Evolutionary conservation across 2,797 vertebrate genomes (phyloP).

Genomic region (Falco cherrug): DNA sequence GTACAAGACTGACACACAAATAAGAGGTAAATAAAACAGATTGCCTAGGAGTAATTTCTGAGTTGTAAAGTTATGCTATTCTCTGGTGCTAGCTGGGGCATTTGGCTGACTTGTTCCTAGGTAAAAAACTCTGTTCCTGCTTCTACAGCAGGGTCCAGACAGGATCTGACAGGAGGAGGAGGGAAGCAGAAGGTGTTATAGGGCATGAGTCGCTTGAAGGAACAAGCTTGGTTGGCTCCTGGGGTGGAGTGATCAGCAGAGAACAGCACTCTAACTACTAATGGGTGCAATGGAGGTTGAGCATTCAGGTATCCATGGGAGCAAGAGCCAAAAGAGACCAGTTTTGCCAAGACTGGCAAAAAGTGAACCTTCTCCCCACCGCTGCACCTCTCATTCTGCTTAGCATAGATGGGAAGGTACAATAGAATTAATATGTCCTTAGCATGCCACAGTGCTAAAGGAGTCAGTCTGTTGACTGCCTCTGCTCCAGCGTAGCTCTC

Average conservation of each 20-base stretch:
- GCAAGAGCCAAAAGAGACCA: not conserved
- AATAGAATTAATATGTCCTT: not conserved
- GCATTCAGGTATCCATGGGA: not conserved
- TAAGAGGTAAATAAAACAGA: not conserved
- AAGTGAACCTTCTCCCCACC: not conserved
- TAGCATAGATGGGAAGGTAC: not conserved
- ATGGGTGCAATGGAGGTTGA: fast-evolving
- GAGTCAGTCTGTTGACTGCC: not conserved
- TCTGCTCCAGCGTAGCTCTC: not conserved
- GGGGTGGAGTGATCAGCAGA: not conserved
- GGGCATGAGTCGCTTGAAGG: not conserved
- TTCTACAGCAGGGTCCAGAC: not conserved
- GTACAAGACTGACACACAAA: not conserved
- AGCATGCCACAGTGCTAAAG: not conserved
- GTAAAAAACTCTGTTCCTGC: not conserved
- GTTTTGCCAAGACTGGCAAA: not conserved
- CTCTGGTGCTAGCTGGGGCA: not conserved
- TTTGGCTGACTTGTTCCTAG: not conserved
- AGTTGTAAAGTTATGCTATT: not conserved
- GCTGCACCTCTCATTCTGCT: not conserved
- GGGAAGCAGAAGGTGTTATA: not conserved
- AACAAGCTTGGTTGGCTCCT: not conserved
- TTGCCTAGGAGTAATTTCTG: not conserved
- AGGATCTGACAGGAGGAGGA: not conserved
- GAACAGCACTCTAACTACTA: not conserved